These are phyloP conservation scores for Lasioglossum calceatum DNA, from an alignment of 2,888 invertebrate genomes.

Conservation along the genomic window DNA sequence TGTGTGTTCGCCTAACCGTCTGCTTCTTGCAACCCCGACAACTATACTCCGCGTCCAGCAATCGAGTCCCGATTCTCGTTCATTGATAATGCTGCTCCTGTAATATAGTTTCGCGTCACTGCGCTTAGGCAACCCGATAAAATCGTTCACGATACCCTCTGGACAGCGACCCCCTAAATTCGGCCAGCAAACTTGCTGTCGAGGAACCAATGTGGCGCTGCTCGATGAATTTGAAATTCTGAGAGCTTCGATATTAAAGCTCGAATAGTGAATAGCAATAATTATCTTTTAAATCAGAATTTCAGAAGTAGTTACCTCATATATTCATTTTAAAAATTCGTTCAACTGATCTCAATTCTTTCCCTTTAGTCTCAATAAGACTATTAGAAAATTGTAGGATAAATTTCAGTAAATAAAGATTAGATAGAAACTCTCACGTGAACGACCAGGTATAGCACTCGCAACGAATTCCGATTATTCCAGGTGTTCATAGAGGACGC, in stretches of 20 bases:
- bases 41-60: constrained; percentile 10
- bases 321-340: no score
- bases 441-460: not conserved
- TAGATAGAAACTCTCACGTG: not conserved
- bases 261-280: not conserved
- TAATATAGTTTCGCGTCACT: constrained; percentile 15
- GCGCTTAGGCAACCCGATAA: not conserved
- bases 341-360: no score
- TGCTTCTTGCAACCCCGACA: not conserved
- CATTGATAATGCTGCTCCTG: constrained; percentile 36
- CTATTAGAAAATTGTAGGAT: not conserved
- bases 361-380: not conserved
- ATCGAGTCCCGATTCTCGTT: constrained; percentile 40
- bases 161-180: constrained; percentile 1
- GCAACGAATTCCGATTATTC: not conserved
- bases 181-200: not conserved
- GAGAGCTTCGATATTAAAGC: not conserved
- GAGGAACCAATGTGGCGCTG: not conserved
- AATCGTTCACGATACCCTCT: not conserved
- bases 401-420: no score
- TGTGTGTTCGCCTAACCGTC: not conserved
- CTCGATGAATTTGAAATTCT: not conserved
- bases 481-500: no score
- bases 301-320: not conserved
- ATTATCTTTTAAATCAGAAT: not conserved